These are phyloP conservation scores for Montipora cactus DNA, from an alignment of 64 coral and sea anemone genomes.

Conservation along the genomic window DNA sequence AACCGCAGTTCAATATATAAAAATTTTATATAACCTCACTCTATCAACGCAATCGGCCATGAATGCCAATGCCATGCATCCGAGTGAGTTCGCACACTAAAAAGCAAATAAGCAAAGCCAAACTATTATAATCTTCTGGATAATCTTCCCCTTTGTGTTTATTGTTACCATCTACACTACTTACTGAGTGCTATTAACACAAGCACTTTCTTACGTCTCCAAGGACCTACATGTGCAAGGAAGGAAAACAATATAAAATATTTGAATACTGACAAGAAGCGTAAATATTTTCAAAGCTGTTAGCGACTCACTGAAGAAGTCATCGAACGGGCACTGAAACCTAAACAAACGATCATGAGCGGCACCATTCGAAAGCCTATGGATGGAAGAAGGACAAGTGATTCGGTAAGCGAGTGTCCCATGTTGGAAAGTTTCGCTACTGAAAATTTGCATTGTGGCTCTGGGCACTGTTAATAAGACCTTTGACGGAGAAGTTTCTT, in stretches of 20 bases:
- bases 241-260: neutral
- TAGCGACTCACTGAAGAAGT: neutral
- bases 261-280: neutral
- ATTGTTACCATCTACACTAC: neutral
- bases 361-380: neutral
- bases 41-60: too few relatives aligned
- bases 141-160: neutral
- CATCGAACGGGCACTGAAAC: neutral
- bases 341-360: neutral
- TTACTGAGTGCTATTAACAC: neutral
- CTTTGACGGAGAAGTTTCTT: too few relatives aligned
- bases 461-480: too few relatives aligned
- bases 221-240: neutral
- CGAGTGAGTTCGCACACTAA: too few relatives aligned
- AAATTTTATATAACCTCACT: too few relatives aligned
- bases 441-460: too few relatives aligned
- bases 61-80: too few relatives aligned
- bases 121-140: neutral
- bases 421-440: too few relatives aligned
- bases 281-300: neutral
- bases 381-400: neutral
- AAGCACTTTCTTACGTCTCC: neutral
- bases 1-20: too few relatives aligned
- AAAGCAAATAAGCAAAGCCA: neutral
- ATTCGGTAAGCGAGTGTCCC: neutral